These are phyloP conservation scores for Sitta europaea DNA, from an alignment of 2,113 vertebrate genomes.

Conservation along the genomic window DNA sequence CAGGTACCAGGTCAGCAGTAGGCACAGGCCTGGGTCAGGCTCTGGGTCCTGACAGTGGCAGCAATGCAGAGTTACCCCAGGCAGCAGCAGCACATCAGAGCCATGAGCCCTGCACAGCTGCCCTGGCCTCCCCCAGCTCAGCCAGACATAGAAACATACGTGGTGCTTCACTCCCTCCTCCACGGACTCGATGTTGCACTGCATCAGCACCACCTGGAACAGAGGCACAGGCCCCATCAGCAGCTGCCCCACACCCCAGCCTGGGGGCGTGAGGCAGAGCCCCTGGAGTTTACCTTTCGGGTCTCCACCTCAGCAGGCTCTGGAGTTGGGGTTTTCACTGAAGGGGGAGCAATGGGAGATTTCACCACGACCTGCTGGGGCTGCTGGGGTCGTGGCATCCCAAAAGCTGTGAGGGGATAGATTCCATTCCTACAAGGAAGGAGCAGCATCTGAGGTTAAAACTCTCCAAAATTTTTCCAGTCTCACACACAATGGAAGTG, in stretches of 20 bases:
- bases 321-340: slow-evolving; percentile 93
- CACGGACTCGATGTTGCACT: slow-evolving; percentile 96
- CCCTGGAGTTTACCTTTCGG: slow-evolving; percentile 80
- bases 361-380: slow-evolving; percentile 94
- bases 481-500: not conserved
- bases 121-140: accelerated
- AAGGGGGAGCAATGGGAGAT: slow-evolving; percentile 92
- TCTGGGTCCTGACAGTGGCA: not conserved
- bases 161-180: slow-evolving; percentile 96
- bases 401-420: slow-evolving; percentile 94
- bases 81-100: not conserved
- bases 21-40: not conserved
- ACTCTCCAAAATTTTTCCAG: not conserved
- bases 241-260: not conserved
- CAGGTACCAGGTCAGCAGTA: not conserved
- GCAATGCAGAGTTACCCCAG: not conserved
- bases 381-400: slow-evolving; percentile 90
- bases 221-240: not conserved
- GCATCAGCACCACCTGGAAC: slow-evolving; percentile 93
- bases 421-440: slow-evolving; percentile 87
- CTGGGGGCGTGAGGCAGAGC: accelerated
- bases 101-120: not conserved
- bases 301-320: slow-evolving; percentile 96
- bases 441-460: not conserved
- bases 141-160: slow-evolving; percentile 65